phyloP scores from a whole-genome alignment of 2,797 vertebrate species.

The Ctenopoma kingsleyae region DNA sequence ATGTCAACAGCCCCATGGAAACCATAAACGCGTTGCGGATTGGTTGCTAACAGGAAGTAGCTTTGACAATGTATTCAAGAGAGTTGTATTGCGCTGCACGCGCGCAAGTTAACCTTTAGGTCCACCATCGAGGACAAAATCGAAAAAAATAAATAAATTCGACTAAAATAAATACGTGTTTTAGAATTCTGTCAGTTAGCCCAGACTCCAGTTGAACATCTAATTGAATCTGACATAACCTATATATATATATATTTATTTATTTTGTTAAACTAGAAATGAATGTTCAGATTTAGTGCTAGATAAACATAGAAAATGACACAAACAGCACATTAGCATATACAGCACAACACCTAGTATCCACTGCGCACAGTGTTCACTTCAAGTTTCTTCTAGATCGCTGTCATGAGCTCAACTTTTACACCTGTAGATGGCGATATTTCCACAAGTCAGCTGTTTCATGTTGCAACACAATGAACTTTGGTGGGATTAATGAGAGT shows the following conservation, averaged over 20 bases:
- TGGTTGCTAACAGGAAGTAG: conserved; percentile 81
- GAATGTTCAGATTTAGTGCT: background rate
- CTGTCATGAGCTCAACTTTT: background rate
- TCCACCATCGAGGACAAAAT: background rate
- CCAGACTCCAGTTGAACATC: background rate
- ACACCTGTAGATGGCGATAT: conserved; percentile 65
- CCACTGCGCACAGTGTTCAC: background rate
- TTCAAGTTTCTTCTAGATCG: background rate
- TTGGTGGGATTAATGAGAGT: conserved; percentile 28
- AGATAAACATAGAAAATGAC: background rate
- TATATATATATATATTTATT: background rate
- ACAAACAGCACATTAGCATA: background rate
- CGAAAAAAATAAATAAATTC: too few species aligned
- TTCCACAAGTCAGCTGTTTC: background rate
- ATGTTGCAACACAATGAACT: conserved; percentile 42
- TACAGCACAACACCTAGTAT: too few species aligned
- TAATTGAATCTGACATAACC: background rate
- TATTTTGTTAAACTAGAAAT: too few species aligned
- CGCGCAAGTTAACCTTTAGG: conserved; percentile 1
- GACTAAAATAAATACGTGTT: too few species aligned
- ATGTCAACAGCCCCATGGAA: conserved; percentile 62
- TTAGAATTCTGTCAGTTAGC: background rate
- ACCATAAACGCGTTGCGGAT: conserved; percentile 57
- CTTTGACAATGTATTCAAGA: background rate
- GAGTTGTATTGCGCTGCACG: conserved; percentile 1